phyloP scores from a whole-genome alignment of 1,140 invertebrate genomes.

The Trialeurodes vaporariorum region DNA sequence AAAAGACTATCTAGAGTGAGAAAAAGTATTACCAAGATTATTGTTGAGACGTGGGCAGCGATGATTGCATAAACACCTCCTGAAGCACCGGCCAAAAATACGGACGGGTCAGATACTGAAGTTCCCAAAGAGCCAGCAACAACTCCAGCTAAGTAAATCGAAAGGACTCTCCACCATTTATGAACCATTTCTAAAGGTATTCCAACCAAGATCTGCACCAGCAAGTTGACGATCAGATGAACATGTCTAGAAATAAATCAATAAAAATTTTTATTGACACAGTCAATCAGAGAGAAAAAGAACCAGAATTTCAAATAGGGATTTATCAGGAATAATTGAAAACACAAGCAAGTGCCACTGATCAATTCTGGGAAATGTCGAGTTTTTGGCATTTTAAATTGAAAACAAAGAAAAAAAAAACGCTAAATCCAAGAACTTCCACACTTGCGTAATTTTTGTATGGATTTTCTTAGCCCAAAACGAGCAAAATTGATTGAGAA shows the following conservation, averaged over 20 bases:
- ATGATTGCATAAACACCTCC: constrained; percentile 93
- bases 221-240: constrained; percentile 82
- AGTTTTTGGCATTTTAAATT: too few relatives aligned
- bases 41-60: constrained; percentile 87
- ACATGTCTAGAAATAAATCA: constrained; percentile 55
- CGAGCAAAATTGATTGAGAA: too few relatives aligned
- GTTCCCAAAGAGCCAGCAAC: constrained; percentile 76
- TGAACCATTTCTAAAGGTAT: constrained; percentile 93
- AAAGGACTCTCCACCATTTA: constrained; percentile 76
- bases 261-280: too few relatives aligned
- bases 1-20: too few relatives aligned
- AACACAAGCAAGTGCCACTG: too few relatives aligned
- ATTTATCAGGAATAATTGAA: too few relatives aligned
- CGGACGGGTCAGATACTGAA: constrained; percentile 75
- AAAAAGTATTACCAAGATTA: constrained; percentile 85
- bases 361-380: too few relatives aligned
- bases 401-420: too few relatives aligned
- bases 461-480: too few relatives aligned
- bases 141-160: constrained; percentile 71
- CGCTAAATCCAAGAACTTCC: too few relatives aligned
- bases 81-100: constrained; percentile 85
- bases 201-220: constrained; percentile 85
- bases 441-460: too few relatives aligned
- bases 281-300: neutral
- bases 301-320: too few relatives aligned